Percentiles rank a stretch among this genome's conserved stretches.
phyloP scores from a whole-genome alignment of 1,140 invertebrate species.

The Ceratina calcarata region DNA sequence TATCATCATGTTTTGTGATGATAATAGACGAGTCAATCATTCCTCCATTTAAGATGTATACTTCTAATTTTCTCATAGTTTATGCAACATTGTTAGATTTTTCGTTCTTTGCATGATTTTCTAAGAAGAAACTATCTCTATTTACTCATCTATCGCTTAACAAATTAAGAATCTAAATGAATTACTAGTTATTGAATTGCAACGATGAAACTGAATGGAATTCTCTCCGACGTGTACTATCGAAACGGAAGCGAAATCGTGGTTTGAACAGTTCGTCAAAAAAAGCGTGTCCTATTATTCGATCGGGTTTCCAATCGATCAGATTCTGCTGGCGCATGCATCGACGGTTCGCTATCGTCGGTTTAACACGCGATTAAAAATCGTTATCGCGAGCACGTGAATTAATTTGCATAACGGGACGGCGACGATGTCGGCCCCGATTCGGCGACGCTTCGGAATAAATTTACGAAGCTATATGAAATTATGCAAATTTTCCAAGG shows the following conservation, averaged over 20 bases:
- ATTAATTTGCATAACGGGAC: conserved; percentile 50
- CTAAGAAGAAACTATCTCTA: too few species aligned
- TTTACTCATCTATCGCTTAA: background rate
- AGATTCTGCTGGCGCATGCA: background rate
- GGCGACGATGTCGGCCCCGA: background rate
- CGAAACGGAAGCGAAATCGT: background rate
- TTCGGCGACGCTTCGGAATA: conserved; percentile 37
- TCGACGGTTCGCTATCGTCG: conserved; percentile 19
- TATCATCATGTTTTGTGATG: background rate
- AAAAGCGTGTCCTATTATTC: conserved; percentile 14
- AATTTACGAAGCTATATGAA: conserved; percentile 54
- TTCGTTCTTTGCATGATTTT: background rate
- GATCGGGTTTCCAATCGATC: conserved; percentile 22
- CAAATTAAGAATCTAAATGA: background rate
- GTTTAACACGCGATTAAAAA: conserved; percentile 52
- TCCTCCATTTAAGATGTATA: background rate
- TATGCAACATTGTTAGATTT: background rate
- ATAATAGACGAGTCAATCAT: background rate
- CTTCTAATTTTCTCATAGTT: background rate
- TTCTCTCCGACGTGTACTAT: background rate
- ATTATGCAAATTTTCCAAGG: conserved; percentile 47
- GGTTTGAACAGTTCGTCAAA: background rate
- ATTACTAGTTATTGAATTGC: background rate
- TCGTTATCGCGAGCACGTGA: conserved; percentile 12
- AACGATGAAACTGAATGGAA: too few species aligned